Evolutionary conservation across 1,140 invertebrate species (phyloP).

Genomic region (Gonatopus flavifemur): DNA sequence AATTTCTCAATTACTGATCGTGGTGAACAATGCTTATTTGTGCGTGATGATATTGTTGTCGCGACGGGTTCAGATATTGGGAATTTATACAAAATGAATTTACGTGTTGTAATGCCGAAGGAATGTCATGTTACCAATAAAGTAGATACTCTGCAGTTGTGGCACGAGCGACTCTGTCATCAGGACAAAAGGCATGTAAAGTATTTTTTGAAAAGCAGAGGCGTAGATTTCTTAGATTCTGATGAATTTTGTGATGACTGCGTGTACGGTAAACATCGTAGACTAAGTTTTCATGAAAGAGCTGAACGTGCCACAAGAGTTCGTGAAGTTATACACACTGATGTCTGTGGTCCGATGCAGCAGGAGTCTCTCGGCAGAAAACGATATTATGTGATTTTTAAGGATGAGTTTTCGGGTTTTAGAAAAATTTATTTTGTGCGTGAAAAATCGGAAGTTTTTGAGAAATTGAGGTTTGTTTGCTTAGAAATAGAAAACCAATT

Average conservation of each 20-base stretch:
- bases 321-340: no score
- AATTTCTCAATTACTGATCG: no score
- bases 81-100: no score
- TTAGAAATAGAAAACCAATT: not conserved
- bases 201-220: slow-evolving; percentile 1
- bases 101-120: no score
- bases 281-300: not conserved
- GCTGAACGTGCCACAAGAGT: not conserved
- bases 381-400: slow-evolving; percentile 4
- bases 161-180: slow-evolving; percentile 1
- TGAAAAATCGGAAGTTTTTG: no score
- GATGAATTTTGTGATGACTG: slow-evolving; percentile 1
- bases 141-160: slow-evolving; percentile 2
- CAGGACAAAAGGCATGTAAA: slow-evolving; percentile 3
- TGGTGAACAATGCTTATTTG: no score
- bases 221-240: not conserved
- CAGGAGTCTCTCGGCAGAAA: not conserved
- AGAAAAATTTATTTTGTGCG: slow-evolving; percentile 1
- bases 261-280: not conserved
- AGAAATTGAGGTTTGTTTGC: slow-evolving; percentile 6
- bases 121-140: not conserved
- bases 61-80: no score
- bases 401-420: slow-evolving; percentile 11
- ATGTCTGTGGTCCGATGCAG: slow-evolving; percentile 11
- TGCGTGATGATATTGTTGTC: no score